A percentile compares a stretch with the other conserved stretches of the same genome.
Conservation (phyloP, 2,888 invertebrate genomes). For the Hipparchia semele region DNA sequence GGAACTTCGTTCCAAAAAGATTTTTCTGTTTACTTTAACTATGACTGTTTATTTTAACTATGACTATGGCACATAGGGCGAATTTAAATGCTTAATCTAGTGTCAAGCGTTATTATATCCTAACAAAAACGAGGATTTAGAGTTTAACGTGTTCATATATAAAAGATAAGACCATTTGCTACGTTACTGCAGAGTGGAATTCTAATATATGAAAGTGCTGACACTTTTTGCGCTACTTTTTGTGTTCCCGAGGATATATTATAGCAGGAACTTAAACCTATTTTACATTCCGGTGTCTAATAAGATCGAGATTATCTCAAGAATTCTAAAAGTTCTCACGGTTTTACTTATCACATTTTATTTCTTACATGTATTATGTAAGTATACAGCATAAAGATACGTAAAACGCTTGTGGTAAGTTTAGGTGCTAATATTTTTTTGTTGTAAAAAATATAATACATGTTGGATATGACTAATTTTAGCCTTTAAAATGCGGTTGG, state of each 20-base stretch:
- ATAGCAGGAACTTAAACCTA: conserved; percentile 12
- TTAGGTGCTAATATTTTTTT: too few relatives aligned
- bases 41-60: too few relatives aligned
- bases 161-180: conserved; percentile 23
- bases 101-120: conserved; percentile 7
- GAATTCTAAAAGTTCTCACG: neutral
- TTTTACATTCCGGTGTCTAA: conserved; percentile 10
- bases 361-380: too few relatives aligned
- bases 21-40: too few relatives aligned
- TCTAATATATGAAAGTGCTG: conserved; percentile 27
- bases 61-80: neutral
- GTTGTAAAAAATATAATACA: too few relatives aligned
- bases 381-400: too few relatives aligned
- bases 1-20: too few relatives aligned
- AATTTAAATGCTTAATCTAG: conserved; percentile 14
- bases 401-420: too few relatives aligned
- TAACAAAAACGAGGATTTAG: conserved; percentile 21
- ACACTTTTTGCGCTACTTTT: conserved; percentile 22
- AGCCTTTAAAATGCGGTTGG: too few relatives aligned
- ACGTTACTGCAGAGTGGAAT: conserved; percentile 20
- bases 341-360: neutral
- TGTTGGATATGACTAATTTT: too few relatives aligned
- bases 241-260: conserved; percentile 14
- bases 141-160: conserved; percentile 22
- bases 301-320: neutral